Percentiles rank a stretch among this genome's conserved stretches.
Conservation (phyloP, 2,113 vertebrate species). For the Thermophis baileyi region DNA sequence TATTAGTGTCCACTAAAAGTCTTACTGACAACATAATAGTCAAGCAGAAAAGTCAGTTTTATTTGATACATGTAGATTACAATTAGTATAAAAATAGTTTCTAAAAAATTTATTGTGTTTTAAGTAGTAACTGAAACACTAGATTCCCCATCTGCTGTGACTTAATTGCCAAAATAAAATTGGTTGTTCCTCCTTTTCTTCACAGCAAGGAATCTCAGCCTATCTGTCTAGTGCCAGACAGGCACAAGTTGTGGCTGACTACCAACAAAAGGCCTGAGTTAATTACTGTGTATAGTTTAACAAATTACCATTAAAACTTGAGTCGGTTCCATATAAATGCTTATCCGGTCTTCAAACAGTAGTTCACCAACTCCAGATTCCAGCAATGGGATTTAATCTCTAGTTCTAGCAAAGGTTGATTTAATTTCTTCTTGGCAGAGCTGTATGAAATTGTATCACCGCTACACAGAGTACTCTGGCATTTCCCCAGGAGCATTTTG, state of each 20-base stretch:
- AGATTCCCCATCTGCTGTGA: constrained; percentile 14
- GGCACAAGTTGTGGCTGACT: constrained; percentile 43
- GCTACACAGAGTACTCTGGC: constrained; percentile 43
- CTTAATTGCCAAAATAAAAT: constrained; percentile 32
- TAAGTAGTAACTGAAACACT: constrained; percentile 5
- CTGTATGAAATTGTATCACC: constrained; percentile 42
- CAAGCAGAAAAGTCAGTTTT: background rate
- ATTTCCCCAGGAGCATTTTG: constrained; percentile 36
- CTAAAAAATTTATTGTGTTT: background rate
- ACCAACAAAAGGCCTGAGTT: background rate
- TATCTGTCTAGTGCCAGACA: constrained; percentile 37
- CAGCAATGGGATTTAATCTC: constrained; percentile 34
- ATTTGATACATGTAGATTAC: background rate
- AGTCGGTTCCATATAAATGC: constrained; percentile 38
- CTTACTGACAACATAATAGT: background rate
- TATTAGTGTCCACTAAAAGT: background rate
- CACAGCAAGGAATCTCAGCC: constrained; percentile 40
- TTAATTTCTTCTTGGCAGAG: constrained; percentile 46
- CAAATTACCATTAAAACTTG: constrained; percentile 48
- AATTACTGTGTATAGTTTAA: constrained; percentile 42
- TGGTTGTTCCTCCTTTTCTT: background rate
- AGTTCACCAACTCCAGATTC: constrained; percentile 6
- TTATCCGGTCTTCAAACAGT: constrained; percentile 13
- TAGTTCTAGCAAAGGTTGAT: constrained; percentile 26
- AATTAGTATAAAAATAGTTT: constrained; percentile 23